phyloP scores from a whole-genome alignment of 2,113 vertebrate genomes.

The Poeciliopsis turrubarensis region DNA sequence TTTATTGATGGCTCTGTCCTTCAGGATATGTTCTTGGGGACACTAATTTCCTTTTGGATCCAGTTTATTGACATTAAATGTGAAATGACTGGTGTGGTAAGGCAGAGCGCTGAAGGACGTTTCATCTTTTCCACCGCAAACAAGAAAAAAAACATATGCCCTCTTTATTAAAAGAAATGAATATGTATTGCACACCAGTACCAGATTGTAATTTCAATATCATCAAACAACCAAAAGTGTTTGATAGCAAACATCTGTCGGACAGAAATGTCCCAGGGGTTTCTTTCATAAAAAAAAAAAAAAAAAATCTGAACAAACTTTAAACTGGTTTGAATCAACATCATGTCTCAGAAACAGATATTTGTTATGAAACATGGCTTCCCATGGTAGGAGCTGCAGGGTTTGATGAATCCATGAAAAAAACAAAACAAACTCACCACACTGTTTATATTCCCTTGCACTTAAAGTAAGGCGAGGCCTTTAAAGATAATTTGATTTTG shows the following conservation, averaged over 20 bases:
- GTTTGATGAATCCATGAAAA: conserved; percentile 10
- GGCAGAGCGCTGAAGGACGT: not conserved
- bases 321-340: conserved; percentile 26
- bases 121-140: not conserved
- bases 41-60: not conserved
- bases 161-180: conserved; percentile 5
- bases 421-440: conserved; percentile 6
- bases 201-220: conserved; percentile 1
- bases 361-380: conserved; percentile 42
- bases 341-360: conserved; percentile 65
- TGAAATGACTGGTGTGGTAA: not conserved
- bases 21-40: not conserved
- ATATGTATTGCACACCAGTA: not conserved
- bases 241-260: conserved; percentile 50
- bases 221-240: conserved; percentile 21
- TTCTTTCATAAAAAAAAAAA: conserved; percentile 34
- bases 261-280: conserved; percentile 46
- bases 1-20: not conserved
- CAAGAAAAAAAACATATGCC: not conserved
- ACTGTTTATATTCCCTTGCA: conserved; percentile 23
- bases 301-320: conserved; percentile 16
- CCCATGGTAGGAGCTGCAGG: conserved; percentile 23
- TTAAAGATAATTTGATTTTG: not conserved
- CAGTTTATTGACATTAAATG: conserved; percentile 23
- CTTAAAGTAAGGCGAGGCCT: not conserved